phyloP scores from a whole-genome alignment of 2,888 invertebrate species.

The Slavum lentiscoides region DNA sequence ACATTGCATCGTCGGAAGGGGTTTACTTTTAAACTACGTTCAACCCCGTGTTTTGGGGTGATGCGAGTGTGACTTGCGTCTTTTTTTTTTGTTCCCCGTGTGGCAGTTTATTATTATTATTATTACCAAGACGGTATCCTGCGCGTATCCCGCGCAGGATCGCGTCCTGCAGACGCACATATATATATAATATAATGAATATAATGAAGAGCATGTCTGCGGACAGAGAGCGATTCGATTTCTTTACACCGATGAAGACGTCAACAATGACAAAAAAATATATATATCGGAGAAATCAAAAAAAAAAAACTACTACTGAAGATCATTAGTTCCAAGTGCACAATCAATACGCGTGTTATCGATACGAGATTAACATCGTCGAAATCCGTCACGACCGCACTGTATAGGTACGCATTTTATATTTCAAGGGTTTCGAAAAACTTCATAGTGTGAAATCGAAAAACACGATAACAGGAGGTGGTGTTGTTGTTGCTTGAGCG shows the following conservation, averaged over 20 bases:
- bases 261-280: constrained; percentile 48
- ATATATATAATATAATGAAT: not conserved
- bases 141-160: not conserved
- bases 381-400: constrained; percentile 37
- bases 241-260: constrained; percentile 40
- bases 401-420: not conserved
- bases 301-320: constrained; percentile 16
- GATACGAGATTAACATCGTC: constrained; percentile 48
- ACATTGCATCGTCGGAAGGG: constrained; percentile 43
- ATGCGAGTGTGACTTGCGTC: constrained; percentile 46
- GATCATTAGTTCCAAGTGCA: constrained; percentile 46
- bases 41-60: constrained; percentile 31
- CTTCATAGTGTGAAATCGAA: constrained; percentile 40
- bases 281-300: constrained; percentile 10
- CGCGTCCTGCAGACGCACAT: constrained; percentile 4
- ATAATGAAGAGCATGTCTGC: not conserved
- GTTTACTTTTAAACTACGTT: constrained; percentile 12
- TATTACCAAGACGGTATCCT: not conserved
- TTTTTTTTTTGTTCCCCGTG: not conserved
- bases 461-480: constrained; percentile 1
- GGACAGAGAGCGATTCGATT: constrained; percentile 9
- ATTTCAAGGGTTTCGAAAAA: not conserved
- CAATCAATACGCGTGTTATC: constrained; percentile 32
- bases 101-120: constrained; percentile 33
- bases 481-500: not conserved